phyloP scores from a whole-genome alignment of 2,797 vertebrate genomes.

The Staurois parvus region DNA sequence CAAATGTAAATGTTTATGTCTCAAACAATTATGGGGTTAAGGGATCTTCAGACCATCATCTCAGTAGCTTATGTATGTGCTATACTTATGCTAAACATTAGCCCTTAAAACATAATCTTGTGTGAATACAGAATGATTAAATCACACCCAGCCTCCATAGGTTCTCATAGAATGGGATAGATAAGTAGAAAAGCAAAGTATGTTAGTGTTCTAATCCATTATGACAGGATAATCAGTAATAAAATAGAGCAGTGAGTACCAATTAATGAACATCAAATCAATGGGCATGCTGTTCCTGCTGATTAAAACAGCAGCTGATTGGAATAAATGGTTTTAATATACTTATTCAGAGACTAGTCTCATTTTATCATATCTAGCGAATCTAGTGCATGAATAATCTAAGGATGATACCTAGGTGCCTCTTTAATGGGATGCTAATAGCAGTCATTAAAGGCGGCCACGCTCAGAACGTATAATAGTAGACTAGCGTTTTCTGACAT shows the following conservation, averaged over 20 bases:
- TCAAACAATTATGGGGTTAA: neutral
- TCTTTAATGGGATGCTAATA: constrained; percentile 74
- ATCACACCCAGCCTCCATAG: constrained; percentile 33
- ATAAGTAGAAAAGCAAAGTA: constrained; percentile 69
- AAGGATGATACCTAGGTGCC: constrained; percentile 72
- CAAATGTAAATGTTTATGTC: neutral
- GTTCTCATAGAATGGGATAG: constrained; percentile 65
- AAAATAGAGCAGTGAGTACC: constrained; percentile 71
- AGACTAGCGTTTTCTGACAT: constrained; percentile 65
- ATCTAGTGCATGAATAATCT: constrained; percentile 74
- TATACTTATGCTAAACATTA: neutral
- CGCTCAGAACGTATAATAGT: constrained; percentile 60
- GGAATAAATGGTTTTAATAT: constrained; percentile 79
- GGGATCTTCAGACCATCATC: neutral
- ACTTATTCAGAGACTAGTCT: constrained; percentile 75
- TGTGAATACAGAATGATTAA: constrained; percentile 22
- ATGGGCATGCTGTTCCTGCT: constrained; percentile 68
- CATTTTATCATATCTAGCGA: constrained; percentile 75
- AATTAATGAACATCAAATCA: constrained; percentile 79
- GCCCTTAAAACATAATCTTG: constrained; percentile 22
- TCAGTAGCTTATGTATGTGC: neutral
- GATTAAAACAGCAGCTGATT: constrained; percentile 76
- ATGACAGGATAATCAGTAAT: constrained; percentile 75
- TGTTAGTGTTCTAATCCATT: constrained; percentile 68
- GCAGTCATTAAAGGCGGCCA: constrained; percentile 63